Conservation (phyloP, 2,888 invertebrate species). For the Habrosyne pyritoides region DNA sequence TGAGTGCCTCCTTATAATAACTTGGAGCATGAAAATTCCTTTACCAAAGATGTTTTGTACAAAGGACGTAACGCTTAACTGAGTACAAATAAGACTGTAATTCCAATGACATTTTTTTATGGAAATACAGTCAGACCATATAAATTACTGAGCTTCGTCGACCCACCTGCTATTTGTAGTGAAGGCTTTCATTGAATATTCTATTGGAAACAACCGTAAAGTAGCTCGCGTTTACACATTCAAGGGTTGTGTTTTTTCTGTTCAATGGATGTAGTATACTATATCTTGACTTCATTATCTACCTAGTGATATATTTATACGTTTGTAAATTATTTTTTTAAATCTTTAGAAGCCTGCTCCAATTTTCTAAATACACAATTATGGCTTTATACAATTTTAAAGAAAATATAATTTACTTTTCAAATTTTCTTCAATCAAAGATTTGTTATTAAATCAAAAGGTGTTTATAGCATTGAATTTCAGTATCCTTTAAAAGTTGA, state of each 20-base stretch:
- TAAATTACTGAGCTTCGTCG: conserved; percentile 31
- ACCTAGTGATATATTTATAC: too few relatives aligned
- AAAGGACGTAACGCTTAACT: not conserved
- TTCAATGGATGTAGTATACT: conserved; percentile 1
- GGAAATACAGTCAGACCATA: conserved; percentile 13
- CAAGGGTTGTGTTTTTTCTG: not conserved
- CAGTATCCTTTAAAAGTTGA: too few relatives aligned
- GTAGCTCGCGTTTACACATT: conserved; percentile 10
- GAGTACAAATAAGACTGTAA: conserved; percentile 6
- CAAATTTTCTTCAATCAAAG: too few relatives aligned
- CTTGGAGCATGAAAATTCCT: conserved; percentile 1
- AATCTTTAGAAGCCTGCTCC: not conserved
- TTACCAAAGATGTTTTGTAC: not conserved
- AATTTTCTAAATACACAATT: too few relatives aligned
- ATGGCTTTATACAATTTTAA: too few relatives aligned
- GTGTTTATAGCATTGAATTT: too few relatives aligned
- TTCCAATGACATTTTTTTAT: not conserved
- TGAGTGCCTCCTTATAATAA: conserved; percentile 1
- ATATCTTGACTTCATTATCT: not conserved
- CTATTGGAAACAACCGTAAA: conserved; percentile 26
- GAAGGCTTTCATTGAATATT: conserved; percentile 40
- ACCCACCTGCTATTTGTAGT: conserved; percentile 31
- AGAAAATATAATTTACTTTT: too few relatives aligned
- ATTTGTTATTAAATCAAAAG: too few relatives aligned
- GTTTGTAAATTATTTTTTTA: too few relatives aligned